Evolutionary conservation across 2,797 vertebrate genomes (phyloP).

Genomic region (Eurystomus glaucurus): DNA sequence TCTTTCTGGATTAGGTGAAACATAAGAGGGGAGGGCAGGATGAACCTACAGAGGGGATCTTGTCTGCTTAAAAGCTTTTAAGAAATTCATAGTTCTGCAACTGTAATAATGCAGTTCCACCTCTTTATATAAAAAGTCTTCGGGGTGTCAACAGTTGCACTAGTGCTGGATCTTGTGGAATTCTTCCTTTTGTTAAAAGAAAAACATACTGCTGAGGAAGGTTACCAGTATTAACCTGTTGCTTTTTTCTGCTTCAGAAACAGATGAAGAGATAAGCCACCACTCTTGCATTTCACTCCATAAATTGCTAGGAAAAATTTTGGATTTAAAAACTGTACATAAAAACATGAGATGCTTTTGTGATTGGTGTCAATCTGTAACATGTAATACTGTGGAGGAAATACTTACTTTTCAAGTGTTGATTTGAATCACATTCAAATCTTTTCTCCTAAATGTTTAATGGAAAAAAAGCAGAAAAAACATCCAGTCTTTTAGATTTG

Average conservation of each 20-base stretch:
- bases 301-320: background rate
- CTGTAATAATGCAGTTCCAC: background rate
- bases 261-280: background rate
- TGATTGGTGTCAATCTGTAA: background rate
- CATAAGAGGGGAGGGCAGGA: background rate
- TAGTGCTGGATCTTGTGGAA: background rate
- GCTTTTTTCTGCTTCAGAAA: background rate
- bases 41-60: background rate
- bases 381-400: background rate
- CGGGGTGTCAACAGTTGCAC: background rate
- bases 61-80: background rate
- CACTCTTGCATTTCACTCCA: background rate
- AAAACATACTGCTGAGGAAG: background rate
- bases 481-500: background rate
- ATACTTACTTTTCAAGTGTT: background rate
- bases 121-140: background rate
- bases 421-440: background rate
- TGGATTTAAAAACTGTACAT: background rate
- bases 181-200: background rate
- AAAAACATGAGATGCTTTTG: background rate
- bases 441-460: background rate
- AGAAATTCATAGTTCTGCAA: background rate
- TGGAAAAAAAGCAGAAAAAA: background rate
- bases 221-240: background rate
- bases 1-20: background rate